Evolutionary conservation across 2,113 vertebrate genomes (phyloP).

Genomic region (Pagrus major): DNA sequence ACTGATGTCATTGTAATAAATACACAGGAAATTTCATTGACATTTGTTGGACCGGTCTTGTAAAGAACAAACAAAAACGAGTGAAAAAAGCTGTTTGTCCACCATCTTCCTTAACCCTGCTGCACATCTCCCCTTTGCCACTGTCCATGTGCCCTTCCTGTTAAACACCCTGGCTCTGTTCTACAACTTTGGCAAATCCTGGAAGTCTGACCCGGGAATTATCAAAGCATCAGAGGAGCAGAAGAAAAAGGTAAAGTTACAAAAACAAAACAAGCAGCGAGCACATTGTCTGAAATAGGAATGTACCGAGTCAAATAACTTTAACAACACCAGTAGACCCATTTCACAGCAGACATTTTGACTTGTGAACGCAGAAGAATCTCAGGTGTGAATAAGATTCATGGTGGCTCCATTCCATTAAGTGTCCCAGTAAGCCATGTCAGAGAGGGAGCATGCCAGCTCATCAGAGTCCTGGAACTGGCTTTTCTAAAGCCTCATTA

Average conservation of each 20-base stretch:
- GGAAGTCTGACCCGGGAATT: slow-evolving; percentile 99
- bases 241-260: slow-evolving; percentile 94
- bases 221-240: slow-evolving; percentile 99
- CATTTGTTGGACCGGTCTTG: background rate
- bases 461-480: too few relatives aligned
- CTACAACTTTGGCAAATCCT: slow-evolving; percentile 99
- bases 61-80: background rate
- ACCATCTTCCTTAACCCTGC: slow-evolving; percentile 88
- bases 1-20: background rate
- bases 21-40: slow-evolving; percentile 3
- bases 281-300: background rate
- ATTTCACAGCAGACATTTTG: too few relatives aligned
- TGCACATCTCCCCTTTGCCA: slow-evolving; percentile 94
- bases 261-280: background rate
- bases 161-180: slow-evolving; percentile 95
- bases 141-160: slow-evolving; percentile 96
- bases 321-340: too few relatives aligned
- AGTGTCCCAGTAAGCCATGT: too few relatives aligned
- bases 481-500: too few relatives aligned
- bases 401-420: too few relatives aligned
- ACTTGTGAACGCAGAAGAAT: too few relatives aligned
- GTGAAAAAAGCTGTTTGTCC: background rate
- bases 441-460: too few relatives aligned
- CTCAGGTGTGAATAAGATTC: too few relatives aligned
- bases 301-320: too few relatives aligned